Conservation (phyloP, 35 echinoderm and acorn worm genomes). For the Lytechinus pictus region DNA sequence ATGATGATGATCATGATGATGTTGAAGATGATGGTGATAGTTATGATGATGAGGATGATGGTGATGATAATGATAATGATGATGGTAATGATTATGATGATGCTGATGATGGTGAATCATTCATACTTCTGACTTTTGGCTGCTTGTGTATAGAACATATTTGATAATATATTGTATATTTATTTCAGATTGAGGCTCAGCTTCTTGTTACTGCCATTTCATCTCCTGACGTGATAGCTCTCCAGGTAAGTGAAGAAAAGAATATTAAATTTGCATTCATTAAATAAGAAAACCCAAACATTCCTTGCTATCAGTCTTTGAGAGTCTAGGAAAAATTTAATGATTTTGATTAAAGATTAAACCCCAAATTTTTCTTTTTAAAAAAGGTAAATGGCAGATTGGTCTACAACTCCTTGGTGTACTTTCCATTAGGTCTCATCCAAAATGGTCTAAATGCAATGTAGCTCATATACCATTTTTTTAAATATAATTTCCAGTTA, state of each 20-base stretch:
- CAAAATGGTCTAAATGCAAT: no score
- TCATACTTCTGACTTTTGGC: not conserved
- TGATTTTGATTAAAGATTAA: no score
- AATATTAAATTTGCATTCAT: not conserved
- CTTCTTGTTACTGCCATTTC: slow-evolving; percentile 21
- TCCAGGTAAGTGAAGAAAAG: not conserved
- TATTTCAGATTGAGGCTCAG: not conserved
- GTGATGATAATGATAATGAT: not conserved
- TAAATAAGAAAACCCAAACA: no score
- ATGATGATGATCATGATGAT: not conserved
- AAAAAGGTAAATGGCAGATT: no score
- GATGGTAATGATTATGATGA: not conserved
- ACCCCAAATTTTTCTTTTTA: no score
- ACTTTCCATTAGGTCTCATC: no score
- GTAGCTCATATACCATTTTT: no score
- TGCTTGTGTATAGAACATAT: not conserved
- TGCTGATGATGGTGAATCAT: not conserved
- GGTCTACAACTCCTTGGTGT: no score
- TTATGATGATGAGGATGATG: not conserved
- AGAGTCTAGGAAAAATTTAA: no score
- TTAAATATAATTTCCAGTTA: no score
- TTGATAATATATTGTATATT: not conserved
- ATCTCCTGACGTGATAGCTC: slow-evolving; percentile 7
- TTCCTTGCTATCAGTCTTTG: no score
- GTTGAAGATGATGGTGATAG: not conserved